Evolutionary conservation across 2,797 vertebrate species (phyloP).

Genomic region (Rhinella marina): DNA sequence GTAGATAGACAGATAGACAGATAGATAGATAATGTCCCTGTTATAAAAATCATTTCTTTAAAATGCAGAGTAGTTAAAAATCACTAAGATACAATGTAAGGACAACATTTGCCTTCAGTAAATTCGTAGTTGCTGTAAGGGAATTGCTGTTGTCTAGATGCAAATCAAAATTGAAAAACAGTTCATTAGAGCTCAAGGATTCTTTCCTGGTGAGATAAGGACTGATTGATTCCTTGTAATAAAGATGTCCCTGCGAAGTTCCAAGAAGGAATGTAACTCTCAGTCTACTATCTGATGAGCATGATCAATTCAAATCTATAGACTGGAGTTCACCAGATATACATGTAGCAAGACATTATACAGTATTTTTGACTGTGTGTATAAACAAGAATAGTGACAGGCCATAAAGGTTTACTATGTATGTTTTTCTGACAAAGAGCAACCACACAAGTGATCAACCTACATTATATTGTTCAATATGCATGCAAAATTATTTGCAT

Average conservation of each 20-base stretch:
- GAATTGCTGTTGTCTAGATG: conserved; percentile 48
- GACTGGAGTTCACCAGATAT: conserved; percentile 24
- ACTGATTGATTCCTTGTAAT: conserved; percentile 59
- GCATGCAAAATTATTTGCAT: too few species aligned
- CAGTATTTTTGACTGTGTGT: background rate
- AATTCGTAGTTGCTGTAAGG: conserved; percentile 16
- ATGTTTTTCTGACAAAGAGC: background rate
- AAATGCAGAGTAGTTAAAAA: background rate
- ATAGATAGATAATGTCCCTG: too few species aligned
- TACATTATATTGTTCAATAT: too few species aligned
- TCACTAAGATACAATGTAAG: background rate
- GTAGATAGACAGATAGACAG: too few species aligned
- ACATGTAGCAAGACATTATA: background rate
- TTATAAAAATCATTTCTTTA: background rate
- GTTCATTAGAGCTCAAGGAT: conserved; percentile 61
- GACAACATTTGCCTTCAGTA: conserved; percentile 14
- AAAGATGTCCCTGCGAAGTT: conserved; percentile 58
- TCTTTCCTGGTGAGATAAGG: conserved; percentile 60
- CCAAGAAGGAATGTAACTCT: conserved; percentile 53
- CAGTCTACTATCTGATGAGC: conserved; percentile 30
- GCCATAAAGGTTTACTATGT: background rate
- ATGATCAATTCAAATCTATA: conserved; percentile 37
- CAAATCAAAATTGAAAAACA: conserved; percentile 55
- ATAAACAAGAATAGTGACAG: too few species aligned
- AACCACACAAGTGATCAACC: background rate